These are phyloP conservation scores for Cossypha caffra DNA, from an alignment of 2,797 vertebrate genomes.

Conservation along the genomic window DNA sequence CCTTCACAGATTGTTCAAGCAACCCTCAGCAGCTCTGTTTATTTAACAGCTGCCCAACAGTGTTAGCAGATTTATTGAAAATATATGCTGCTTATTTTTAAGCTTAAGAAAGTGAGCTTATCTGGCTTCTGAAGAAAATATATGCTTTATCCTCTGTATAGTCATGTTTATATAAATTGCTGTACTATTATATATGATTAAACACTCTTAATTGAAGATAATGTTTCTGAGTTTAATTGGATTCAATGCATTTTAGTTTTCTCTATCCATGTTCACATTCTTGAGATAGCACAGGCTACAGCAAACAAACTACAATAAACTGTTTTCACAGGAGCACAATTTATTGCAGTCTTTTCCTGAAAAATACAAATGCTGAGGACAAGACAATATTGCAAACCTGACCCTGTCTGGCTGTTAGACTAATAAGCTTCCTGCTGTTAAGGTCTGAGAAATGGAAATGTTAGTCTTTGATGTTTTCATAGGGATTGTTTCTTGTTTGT, in stretches of 20 bases:
- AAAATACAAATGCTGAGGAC: constrained; percentile 39
- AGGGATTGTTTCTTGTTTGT: constrained; percentile 55
- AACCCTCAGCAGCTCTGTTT: constrained; percentile 66
- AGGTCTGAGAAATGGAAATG: constrained; percentile 60
- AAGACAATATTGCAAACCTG: constrained; percentile 47
- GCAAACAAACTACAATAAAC: constrained; percentile 33
- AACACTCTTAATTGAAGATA: constrained; percentile 1
- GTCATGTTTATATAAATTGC: constrained; percentile 10
- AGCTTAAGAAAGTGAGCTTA: constrained; percentile 69
- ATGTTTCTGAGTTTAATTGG: background rate
- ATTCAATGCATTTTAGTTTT: background rate
- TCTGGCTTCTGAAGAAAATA: constrained; percentile 28
- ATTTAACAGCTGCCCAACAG: constrained; percentile 71
- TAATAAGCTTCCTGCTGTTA: constrained; percentile 54
- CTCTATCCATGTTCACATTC: background rate
- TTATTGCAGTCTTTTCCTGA: constrained; percentile 62
- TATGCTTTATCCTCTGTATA: constrained; percentile 39
- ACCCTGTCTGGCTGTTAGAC: constrained; percentile 38
- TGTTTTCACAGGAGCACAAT: constrained; percentile 40
- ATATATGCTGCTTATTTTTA: constrained; percentile 74
- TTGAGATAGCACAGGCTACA: background rate
- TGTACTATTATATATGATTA: background rate
- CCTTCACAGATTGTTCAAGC: constrained; percentile 20
- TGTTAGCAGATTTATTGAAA: constrained; percentile 79
- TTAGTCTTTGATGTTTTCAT: constrained; percentile 47